A percentile compares a stretch with the other conserved stretches of the same genome.
These are phyloP conservation scores for Tribolium freemani DNA, from an alignment of 2,888 invertebrate genomes.

Conservation along the genomic window DNA sequence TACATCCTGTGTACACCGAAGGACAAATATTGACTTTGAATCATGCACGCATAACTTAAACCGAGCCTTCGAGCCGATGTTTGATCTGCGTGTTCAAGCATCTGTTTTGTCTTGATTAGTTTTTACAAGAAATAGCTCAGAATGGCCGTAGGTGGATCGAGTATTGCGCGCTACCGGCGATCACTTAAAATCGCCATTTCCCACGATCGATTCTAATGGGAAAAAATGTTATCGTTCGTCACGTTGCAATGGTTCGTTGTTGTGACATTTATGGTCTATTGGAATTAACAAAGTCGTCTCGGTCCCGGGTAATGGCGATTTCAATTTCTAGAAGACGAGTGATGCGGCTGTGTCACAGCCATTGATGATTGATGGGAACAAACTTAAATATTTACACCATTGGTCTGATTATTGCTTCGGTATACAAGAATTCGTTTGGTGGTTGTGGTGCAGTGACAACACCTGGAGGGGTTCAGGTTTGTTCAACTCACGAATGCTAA, in stretches of 20 bases:
- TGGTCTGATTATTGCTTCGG: conserved; percentile 22
- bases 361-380: conserved; percentile 14
- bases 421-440: conserved; percentile 6
- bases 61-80: conserved; percentile 15
- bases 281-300: conserved; percentile 27
- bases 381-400: conserved; percentile 23
- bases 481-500: background rate
- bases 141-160: conserved; percentile 13
- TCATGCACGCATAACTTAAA: conserved; percentile 32
- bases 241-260: background rate
- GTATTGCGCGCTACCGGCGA: background rate
- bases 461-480: background rate
- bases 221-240: background rate
- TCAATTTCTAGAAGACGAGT: background rate
- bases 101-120: conserved; percentile 12
- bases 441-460: background rate
- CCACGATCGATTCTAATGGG: conserved; percentile 5
- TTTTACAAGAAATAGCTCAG: conserved; percentile 16
- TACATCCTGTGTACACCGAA: conserved; percentile 40
- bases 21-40: conserved; percentile 49
- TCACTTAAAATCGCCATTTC: conserved; percentile 8
- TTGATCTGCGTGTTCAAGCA: conserved; percentile 30
- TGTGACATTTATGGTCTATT: conserved; percentile 29
- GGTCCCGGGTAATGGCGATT: background rate
- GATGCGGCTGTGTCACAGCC: background rate